A percentile compares a stretch with the other conserved stretches of the same genome.
Conservation (phyloP, 2,113 vertebrate genomes). For the Sceloporus tristichus region DNA sequence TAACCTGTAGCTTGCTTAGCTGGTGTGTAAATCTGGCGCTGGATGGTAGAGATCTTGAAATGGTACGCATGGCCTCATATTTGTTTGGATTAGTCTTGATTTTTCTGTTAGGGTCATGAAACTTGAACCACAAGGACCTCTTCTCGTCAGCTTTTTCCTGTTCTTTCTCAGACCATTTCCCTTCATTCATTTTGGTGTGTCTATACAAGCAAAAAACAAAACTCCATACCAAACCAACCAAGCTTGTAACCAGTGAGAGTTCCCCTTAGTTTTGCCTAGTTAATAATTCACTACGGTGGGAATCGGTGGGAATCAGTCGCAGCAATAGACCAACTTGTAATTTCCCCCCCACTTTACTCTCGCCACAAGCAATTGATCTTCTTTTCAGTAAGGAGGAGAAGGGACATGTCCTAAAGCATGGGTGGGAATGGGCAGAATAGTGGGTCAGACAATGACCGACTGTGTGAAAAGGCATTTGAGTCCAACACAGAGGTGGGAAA, state of each 20-base stretch:
- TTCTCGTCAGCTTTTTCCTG: neutral
- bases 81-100: too few species aligned
- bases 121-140: too few species aligned
- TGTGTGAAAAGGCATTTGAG: neutral
- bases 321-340: accelerated
- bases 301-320: neutral
- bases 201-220: too few species aligned
- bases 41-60: too few species aligned
- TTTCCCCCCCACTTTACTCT: neutral
- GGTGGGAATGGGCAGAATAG: neutral
- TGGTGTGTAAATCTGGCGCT: too few species aligned
- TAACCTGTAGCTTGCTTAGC: neutral
- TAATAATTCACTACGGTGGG: neutral
- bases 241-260: neutral
- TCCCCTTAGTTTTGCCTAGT: neutral
- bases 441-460: neutral
- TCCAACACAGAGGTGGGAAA: neutral
- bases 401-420: too few species aligned
- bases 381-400: neutral
- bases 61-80: too few species aligned
- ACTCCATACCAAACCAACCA: too few species aligned
- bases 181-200: neutral
- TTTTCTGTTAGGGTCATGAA: neutral
- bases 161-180: neutral
- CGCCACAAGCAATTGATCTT: accelerated